phyloP scores from a whole-genome alignment of 2,888 invertebrate species.

The Xestia xanthographa region DNA sequence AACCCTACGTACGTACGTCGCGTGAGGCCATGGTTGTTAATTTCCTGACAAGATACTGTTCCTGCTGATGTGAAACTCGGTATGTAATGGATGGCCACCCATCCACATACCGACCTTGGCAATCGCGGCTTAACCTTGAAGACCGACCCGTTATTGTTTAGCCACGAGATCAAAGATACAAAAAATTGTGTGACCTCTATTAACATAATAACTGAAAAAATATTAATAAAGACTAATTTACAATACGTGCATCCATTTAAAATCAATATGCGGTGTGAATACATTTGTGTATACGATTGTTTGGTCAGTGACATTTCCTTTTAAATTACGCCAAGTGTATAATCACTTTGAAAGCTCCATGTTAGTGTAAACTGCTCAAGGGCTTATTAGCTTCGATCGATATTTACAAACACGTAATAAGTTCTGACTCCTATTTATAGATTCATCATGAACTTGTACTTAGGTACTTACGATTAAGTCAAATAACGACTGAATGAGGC shows the following conservation, averaged over 20 bases:
- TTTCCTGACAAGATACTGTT: background rate
- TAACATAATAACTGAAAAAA: background rate
- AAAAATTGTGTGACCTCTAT: background rate
- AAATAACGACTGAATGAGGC: background rate
- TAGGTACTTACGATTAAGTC: background rate
- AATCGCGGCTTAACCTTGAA: background rate
- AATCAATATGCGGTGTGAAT: background rate
- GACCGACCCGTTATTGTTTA: background rate
- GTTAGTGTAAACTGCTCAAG: slow-evolving; percentile 15
- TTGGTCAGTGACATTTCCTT: slow-evolving; percentile 6
- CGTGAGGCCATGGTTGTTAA: background rate
- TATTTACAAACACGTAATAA: slow-evolving; percentile 17
- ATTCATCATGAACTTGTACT: slow-evolving; percentile 5
- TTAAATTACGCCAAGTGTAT: background rate
- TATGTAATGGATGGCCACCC: background rate
- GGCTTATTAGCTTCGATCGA: slow-evolving; percentile 15
- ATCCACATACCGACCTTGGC: background rate
- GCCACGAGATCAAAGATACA: too few species aligned
- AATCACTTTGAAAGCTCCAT: slow-evolving; percentile 10
- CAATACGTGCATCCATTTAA: background rate
- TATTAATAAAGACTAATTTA: background rate
- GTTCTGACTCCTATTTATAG: slow-evolving; percentile 6
- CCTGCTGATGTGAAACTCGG: background rate
- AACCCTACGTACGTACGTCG: background rate
- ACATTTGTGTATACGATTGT: background rate